Conservation (phyloP, 2,113 vertebrate genomes). For the Hippotragus niger region DNA sequence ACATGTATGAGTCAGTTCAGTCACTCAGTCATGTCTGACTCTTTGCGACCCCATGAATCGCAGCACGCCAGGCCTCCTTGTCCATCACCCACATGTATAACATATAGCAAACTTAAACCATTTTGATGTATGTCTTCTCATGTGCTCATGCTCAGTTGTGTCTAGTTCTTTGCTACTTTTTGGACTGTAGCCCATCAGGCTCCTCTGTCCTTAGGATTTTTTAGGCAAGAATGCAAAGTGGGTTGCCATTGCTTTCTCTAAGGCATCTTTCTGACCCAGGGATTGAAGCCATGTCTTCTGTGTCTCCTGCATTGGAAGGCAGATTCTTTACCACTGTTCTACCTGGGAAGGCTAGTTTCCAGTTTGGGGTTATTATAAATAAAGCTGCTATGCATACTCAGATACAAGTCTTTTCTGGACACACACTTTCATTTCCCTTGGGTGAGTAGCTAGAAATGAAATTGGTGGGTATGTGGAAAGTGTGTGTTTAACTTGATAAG, state of each 20-base stretch:
- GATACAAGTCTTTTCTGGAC: background rate
- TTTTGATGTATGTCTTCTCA: background rate
- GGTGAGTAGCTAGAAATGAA: background rate
- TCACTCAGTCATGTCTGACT: too few relatives aligned
- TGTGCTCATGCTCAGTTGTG: rapidly evolving
- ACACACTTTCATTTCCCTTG: background rate
- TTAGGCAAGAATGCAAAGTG: background rate
- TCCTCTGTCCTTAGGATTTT: background rate
- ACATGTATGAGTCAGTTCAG: too few relatives aligned
- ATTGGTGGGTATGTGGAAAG: background rate
- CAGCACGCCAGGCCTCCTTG: too few relatives aligned
- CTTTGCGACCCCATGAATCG: too few relatives aligned
- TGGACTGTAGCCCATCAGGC: background rate
- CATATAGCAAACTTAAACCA: background rate
- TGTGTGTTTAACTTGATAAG: background rate
- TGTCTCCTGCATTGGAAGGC: background rate
- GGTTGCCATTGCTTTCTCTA: background rate
- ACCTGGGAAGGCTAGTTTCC: background rate
- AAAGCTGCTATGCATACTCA: background rate
- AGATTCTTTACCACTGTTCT: background rate
- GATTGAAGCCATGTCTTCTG: background rate
- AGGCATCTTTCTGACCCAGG: background rate
- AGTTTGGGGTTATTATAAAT: background rate
- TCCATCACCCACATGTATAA: background rate
- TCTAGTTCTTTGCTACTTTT: background rate